These are phyloP conservation scores for Siniperca chuatsi DNA, from an alignment of 2,113 vertebrate genomes.

Conservation along the genomic window DNA sequence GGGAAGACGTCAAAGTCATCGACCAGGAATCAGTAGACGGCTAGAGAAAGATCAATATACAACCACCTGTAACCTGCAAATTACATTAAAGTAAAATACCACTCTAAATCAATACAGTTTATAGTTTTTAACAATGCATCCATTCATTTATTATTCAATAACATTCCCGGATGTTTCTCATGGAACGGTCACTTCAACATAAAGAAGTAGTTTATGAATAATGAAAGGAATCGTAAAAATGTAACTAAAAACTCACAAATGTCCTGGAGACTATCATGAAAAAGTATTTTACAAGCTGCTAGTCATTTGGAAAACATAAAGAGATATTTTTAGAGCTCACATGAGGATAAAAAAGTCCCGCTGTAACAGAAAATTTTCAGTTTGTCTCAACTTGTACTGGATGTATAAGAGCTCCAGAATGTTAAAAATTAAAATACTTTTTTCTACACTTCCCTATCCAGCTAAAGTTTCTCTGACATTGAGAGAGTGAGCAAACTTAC, in stretches of 20 bases:
- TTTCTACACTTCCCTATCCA: neutral
- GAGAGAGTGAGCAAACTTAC: neutral
- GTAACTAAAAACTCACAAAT: neutral
- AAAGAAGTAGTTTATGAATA: constrained; percentile 12
- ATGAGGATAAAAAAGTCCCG: constrained; percentile 1
- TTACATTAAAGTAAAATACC: too few species aligned
- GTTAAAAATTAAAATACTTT: neutral
- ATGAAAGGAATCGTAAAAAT: constrained; percentile 13
- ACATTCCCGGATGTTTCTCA: neutral
- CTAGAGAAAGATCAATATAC: neutral
- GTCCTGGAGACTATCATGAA: neutral
- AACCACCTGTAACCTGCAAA: too few species aligned
- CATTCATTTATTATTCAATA: neutral
- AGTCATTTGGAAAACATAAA: neutral
- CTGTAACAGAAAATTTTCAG: neutral
- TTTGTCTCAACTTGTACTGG: neutral
- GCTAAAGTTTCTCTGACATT: neutral
- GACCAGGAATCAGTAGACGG: neutral
- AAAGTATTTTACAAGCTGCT: neutral
- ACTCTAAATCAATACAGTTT: neutral
- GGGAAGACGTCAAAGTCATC: neutral
- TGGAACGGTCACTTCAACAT: neutral
- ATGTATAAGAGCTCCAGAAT: neutral
- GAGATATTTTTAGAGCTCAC: constrained; percentile 30
- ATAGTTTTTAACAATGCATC: neutral